These are phyloP conservation scores for Centroberyx gerrardi DNA, from an alignment of 2,797 vertebrate genomes.

Conservation along the genomic window DNA sequence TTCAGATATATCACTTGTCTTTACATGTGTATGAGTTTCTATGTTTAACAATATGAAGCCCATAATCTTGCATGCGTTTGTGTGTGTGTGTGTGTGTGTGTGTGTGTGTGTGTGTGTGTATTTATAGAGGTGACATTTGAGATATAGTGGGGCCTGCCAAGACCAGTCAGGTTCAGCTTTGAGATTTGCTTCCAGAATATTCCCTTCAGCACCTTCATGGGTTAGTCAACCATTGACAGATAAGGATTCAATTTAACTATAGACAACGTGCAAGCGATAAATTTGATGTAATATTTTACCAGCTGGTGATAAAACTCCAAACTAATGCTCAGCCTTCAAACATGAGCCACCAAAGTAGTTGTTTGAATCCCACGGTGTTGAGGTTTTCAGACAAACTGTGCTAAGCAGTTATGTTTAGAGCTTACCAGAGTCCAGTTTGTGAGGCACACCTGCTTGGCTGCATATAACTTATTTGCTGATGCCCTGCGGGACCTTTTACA, in stretches of 20 bases:
- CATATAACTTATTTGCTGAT: slow-evolving; percentile 38
- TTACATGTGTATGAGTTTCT: slow-evolving; percentile 5
- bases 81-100: slow-evolving; percentile 21
- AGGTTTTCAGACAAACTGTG: slow-evolving; percentile 6
- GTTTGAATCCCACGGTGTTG: not conserved
- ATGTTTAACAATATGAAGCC: slow-evolving; percentile 49
- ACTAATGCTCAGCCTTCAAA: not conserved
- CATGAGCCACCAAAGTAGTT: not conserved
- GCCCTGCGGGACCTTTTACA: slow-evolving; percentile 42
- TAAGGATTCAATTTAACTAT: not conserved
- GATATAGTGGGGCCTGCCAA: slow-evolving; percentile 27
- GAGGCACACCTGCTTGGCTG: slow-evolving; percentile 47
- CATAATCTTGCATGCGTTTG: slow-evolving; percentile 8
- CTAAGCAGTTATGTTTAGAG: not conserved
- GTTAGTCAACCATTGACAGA: slow-evolving; percentile 18
- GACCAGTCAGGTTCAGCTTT: slow-evolving; percentile 41
- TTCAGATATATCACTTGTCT: not conserved
- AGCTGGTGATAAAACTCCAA: not conserved
- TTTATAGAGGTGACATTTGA: slow-evolving; percentile 73
- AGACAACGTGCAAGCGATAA: not conserved
- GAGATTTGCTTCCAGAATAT: slow-evolving; percentile 43
- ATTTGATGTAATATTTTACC: not conserved
- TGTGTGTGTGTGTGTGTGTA: slow-evolving; percentile 43
- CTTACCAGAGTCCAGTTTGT: slow-evolving; percentile 4
- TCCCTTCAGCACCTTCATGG: slow-evolving; percentile 35